These are phyloP conservation scores for Phrynocephalus guinanensis DNA, from an alignment of 2,797 vertebrate genomes.

Conservation along the genomic window DNA sequence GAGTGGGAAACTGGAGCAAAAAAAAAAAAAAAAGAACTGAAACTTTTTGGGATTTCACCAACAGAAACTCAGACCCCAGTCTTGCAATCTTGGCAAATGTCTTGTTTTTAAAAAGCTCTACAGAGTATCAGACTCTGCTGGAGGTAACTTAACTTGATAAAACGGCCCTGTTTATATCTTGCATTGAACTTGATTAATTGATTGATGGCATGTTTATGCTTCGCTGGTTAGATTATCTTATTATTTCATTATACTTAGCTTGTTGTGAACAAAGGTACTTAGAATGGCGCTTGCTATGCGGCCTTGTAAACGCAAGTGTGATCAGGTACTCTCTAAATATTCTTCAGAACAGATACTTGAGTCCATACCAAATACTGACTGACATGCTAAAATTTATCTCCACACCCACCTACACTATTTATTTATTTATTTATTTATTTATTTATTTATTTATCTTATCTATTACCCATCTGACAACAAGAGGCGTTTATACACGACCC, in stretches of 20 bases:
- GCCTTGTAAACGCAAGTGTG: neutral
- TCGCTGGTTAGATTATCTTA: neutral
- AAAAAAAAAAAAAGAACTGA: neutral
- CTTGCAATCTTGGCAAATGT: neutral
- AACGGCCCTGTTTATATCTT: neutral
- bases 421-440: no score
- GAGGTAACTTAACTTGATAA: neutral
- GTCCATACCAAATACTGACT: no score
- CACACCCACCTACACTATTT: no score
- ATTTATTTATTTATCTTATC: no score
- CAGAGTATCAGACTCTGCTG: neutral
- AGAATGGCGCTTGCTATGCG: neutral
- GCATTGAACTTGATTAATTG: neutral
- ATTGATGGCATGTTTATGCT: neutral
- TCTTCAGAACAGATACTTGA: neutral
- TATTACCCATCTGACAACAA: no score
- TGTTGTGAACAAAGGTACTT: neutral
- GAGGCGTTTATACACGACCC: no score
- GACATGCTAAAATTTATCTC: neutral
- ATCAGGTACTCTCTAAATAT: neutral
- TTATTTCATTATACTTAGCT: neutral
- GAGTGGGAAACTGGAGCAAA: slow-evolving; percentile 15
- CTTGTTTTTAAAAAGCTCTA: slow-evolving; percentile 12
- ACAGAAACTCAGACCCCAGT: neutral
- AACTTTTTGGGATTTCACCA: neutral